Conservation (phyloP, 2,113 vertebrate species). For the Daboia siamensis region DNA sequence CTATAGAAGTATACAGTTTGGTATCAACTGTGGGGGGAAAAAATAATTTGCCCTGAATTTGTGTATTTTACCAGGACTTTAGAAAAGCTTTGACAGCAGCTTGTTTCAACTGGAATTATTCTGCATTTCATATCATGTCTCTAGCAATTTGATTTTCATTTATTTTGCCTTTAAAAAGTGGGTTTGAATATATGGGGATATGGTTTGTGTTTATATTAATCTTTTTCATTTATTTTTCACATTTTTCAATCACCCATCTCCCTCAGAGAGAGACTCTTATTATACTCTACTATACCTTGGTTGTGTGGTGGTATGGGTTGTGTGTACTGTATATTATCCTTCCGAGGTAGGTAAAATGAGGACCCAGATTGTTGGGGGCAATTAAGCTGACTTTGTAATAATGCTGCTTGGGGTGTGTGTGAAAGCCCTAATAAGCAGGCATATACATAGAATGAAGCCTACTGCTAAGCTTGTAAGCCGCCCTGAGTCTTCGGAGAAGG, state of each 20-base stretch:
- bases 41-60: not conserved
- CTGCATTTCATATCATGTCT: constrained; percentile 30
- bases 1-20: not conserved
- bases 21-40: not conserved
- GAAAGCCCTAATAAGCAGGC: too few relatives aligned
- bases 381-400: too few relatives aligned
- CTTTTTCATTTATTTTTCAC: not conserved
- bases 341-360: too few relatives aligned
- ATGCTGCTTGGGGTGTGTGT: too few relatives aligned
- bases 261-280: not conserved
- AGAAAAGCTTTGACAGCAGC: constrained; percentile 12
- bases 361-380: too few relatives aligned
- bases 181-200: not conserved
- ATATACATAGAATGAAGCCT: too few relatives aligned
- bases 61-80: not conserved
- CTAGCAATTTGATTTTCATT: constrained; percentile 38
- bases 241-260: not conserved
- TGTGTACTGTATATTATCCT: not conserved
- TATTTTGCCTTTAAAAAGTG: constrained; percentile 43
- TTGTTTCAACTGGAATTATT: constrained; percentile 39
- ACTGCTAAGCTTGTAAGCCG: too few relatives aligned
- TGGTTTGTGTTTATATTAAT: not conserved
- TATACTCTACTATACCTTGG: not conserved
- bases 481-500: too few relatives aligned
- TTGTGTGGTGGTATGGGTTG: not conserved